Evolutionary conservation across 1,140 invertebrate species (phyloP).

Genomic region (Megalopta genalis): DNA sequence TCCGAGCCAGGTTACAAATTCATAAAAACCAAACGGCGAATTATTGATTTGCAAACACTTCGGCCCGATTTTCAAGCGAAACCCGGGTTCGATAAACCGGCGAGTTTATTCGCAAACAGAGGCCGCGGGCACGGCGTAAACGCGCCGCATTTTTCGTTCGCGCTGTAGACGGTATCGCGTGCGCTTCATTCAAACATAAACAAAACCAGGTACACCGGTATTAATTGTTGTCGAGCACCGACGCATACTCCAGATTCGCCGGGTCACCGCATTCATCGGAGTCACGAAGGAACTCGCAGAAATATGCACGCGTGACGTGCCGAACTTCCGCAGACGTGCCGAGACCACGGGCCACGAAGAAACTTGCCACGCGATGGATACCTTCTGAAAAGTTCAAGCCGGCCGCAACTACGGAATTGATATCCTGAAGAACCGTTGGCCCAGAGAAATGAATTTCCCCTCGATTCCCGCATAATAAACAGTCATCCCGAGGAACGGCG

Average conservation of each 20-base stretch:
- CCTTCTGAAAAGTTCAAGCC: constrained; percentile 1
- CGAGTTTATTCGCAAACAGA: no score
- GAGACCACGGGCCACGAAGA: neutral
- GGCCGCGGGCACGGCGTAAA: neutral
- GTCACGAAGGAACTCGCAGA: neutral
- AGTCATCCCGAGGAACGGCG: neutral
- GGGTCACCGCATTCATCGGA: no score
- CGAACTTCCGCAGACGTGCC: neutral
- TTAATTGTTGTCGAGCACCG: neutral
- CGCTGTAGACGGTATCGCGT: neutral
- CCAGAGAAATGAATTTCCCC: constrained; percentile 13
- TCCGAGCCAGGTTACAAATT: no score
- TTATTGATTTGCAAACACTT: no score
- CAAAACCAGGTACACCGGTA: neutral
- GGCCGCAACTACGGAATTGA: constrained; percentile 15
- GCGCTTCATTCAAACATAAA: neutral
- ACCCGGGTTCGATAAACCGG: neutral
- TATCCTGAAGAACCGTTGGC: constrained; percentile 11
- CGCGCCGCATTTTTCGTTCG: neutral
- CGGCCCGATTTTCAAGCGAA: no score
- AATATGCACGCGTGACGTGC: neutral
- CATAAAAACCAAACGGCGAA: no score
- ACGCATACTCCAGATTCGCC: neutral
- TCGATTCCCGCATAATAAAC: constrained; percentile 1
- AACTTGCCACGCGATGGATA: neutral